A percentile compares a stretch with the other conserved stretches of the same genome.
Conservation (phyloP, 2,888 invertebrate genomes). For the Pyralis farinalis region DNA sequence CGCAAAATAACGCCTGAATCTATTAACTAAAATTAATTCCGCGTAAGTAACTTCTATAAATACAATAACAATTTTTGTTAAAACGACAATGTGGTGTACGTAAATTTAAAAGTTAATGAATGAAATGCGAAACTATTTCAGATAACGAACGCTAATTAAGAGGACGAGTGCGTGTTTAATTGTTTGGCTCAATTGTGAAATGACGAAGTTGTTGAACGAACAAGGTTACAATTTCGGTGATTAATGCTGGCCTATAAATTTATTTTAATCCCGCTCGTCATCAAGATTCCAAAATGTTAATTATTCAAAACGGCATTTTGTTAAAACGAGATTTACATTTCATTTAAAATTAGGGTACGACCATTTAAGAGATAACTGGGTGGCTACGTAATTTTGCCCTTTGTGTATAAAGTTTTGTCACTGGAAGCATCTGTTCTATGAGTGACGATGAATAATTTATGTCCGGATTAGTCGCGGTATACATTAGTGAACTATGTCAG, state of each 20-base stretch:
- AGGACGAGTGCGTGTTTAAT: not conserved
- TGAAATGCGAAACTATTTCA: not conserved
- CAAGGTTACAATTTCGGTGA: conserved; percentile 28
- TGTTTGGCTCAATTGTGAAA: conserved; percentile 5
- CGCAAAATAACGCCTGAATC: no score
- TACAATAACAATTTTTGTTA: no score
- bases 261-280: conserved; percentile 27
- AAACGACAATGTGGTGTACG: no score
- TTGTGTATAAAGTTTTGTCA: not conserved
- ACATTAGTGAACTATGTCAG: no score
- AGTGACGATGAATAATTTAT: conserved; percentile 4
- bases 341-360: conserved; percentile 15
- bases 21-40: no score
- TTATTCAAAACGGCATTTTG: conserved; percentile 26
- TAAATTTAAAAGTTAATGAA: no score
- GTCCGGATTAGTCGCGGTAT: not conserved
- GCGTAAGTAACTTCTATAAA: no score
- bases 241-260: conserved; percentile 33
- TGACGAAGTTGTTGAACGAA: conserved; percentile 24
- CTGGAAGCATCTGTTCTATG: not conserved
- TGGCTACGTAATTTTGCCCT: not conserved
- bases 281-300: conserved; percentile 31
- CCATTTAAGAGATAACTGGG: not conserved
- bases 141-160: conserved; percentile 2
- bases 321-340: conserved; percentile 24